A percentile compares a stretch with the other conserved stretches of the same genome.
Evolutionary conservation across 2,113 vertebrate genomes (phyloP).

Genomic region (Dipodomys merriami): DNA sequence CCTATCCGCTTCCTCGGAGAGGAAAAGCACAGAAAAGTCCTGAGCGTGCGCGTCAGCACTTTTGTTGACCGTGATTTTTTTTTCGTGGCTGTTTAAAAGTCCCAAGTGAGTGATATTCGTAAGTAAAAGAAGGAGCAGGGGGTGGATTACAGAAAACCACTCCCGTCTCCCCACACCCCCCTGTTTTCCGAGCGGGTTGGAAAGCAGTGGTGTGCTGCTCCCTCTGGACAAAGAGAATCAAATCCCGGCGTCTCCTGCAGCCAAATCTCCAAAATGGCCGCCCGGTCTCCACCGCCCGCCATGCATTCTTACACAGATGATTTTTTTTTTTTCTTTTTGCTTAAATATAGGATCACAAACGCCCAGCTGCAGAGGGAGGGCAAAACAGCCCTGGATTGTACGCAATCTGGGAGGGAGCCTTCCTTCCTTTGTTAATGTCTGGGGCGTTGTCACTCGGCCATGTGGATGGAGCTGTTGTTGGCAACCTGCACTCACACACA

Average conservation of each 20-base stretch:
- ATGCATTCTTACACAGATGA: conserved; percentile 60
- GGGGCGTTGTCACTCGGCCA: conserved; percentile 56
- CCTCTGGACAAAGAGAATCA: not conserved
- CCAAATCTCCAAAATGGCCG: conserved; percentile 62
- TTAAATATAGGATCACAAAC: conserved; percentile 78
- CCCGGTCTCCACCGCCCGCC: conserved; percentile 37
- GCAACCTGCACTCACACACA: not conserved
- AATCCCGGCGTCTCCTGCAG: conserved; percentile 9
- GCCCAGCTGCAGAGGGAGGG: conserved; percentile 78
- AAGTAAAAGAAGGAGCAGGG: not conserved
- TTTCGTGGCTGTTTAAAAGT: not conserved
- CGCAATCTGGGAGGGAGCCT: conserved; percentile 64
- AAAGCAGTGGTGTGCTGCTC: not conserved
- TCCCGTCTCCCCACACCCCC: too few species aligned
- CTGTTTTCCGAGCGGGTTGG: not conserved
- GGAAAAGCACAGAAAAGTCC: not conserved
- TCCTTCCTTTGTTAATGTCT: conserved; percentile 66
- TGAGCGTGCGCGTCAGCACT: not conserved
- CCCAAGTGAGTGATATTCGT: not conserved
- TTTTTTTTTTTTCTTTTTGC: conserved; percentile 46
- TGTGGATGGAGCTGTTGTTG: conserved; percentile 61
- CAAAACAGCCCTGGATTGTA: conserved; percentile 66
- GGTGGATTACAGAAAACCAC: not conserved
- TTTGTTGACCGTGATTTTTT: not conserved
- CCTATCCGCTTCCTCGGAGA: not conserved